A percentile compares a stretch with the other conserved stretches of the same genome.
These are phyloP conservation scores for Cryptus viduatorius DNA, from an alignment of 2,888 invertebrate genomes.

Conservation along the genomic window DNA sequence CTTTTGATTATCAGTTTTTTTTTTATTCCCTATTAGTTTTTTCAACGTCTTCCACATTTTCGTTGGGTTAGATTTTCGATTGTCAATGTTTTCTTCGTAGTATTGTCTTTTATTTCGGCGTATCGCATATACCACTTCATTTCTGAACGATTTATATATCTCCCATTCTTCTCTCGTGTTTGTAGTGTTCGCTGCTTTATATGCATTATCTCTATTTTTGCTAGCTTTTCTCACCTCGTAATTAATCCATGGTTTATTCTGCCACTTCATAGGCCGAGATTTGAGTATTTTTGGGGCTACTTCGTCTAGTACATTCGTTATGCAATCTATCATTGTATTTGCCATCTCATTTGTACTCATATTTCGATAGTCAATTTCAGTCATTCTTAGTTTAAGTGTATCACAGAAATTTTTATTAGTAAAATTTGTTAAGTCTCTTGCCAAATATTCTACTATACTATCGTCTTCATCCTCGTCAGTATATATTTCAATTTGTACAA, in stretches of 20 bases:
- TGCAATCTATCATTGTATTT: conserved; percentile 5
- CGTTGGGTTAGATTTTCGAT: too few species aligned
- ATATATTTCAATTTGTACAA: conserved; percentile 26
- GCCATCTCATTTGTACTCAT: conserved; percentile 3
- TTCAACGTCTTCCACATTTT: too few species aligned
- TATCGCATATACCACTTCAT: too few species aligned
- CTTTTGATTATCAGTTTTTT: conserved; percentile 36
- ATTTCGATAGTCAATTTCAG: background rate
- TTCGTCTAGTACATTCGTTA: background rate
- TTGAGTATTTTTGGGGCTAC: conserved; percentile 24
- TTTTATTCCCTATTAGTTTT: too few species aligned
- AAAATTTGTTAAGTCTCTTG: too few species aligned
- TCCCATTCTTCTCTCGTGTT: conserved; percentile 6
- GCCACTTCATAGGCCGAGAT: conserved; percentile 40
- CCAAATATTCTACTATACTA: too few species aligned
- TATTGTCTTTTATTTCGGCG: too few species aligned
- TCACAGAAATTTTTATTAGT: background rate
- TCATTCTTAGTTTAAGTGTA: background rate
- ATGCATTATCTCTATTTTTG: conserved; percentile 23
- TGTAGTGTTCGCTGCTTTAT: conserved; percentile 2
- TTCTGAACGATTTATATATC: background rate
- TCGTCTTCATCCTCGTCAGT: background rate
- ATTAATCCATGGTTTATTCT: conserved; percentile 43
- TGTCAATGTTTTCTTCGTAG: too few species aligned
- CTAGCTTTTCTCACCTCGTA: background rate